Percentiles rank a stretch among this genome's conserved stretches.
Conservation (phyloP, 2,888 invertebrate species). For the Hirudinaria manillensis region DNA sequence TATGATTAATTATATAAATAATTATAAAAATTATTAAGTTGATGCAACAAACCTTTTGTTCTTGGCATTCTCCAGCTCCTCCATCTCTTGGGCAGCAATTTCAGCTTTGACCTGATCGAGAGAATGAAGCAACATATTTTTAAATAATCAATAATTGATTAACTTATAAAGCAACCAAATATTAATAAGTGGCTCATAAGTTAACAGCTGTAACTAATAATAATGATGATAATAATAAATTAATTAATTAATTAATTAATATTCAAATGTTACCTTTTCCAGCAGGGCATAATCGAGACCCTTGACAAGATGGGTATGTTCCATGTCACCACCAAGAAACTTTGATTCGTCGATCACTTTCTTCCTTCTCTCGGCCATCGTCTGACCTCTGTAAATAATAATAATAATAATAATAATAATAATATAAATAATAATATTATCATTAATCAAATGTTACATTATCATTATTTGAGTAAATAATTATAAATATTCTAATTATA, state of each 20-base stretch:
- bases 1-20: too few species aligned
- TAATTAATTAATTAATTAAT: background rate
- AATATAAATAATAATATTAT: background rate
- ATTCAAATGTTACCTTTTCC: constrained; percentile 66
- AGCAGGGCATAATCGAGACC: constrained; percentile 85
- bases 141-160: background rate
- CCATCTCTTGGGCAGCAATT: constrained; percentile 69
- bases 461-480: background rate
- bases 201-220: too few species aligned
- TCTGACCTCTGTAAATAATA: constrained; percentile 44
- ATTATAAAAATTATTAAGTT: too few species aligned
- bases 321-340: constrained; percentile 99
- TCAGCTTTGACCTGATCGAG: constrained; percentile 67
- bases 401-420: constrained; percentile 2
- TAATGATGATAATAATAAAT: background rate
- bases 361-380: constrained; percentile 75
- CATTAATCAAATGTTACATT: background rate
- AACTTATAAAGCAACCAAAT: background rate
- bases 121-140: background rate
- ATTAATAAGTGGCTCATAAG: background rate
- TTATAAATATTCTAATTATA: too few species aligned
- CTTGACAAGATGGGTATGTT: constrained; percentile 99
- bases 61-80: constrained; percentile 34
- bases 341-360: constrained; percentile 96
- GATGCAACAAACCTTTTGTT: background rate